Conservation (phyloP, 2,113 vertebrate species). For the Aix galericulata region DNA sequence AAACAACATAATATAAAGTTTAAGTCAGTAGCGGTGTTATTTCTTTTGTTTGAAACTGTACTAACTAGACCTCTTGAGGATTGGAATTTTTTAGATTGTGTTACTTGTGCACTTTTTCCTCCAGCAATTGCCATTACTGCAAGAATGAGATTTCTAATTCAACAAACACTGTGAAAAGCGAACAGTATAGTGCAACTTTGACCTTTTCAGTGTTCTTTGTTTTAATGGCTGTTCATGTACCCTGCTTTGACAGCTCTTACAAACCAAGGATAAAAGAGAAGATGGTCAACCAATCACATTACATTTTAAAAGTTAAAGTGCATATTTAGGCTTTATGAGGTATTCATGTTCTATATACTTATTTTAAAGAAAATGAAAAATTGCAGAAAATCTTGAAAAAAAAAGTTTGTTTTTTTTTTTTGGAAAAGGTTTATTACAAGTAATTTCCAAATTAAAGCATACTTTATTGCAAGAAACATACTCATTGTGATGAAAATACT, state of each 20-base stretch:
- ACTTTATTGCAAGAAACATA: background rate
- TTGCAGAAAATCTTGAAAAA: background rate
- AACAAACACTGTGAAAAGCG: background rate
- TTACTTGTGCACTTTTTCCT: constrained; percentile 24
- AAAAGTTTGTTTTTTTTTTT: background rate
- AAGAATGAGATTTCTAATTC: constrained; percentile 45
- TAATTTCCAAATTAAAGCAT: background rate
- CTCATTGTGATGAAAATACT: background rate
- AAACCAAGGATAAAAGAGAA: constrained; percentile 21
- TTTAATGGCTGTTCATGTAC: constrained; percentile 3
- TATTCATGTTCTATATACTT: background rate
- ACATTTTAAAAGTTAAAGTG: background rate
- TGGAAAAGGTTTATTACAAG: background rate
- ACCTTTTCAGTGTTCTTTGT: constrained; percentile 44
- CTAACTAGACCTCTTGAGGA: constrained; percentile 27
- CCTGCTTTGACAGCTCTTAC: background rate
- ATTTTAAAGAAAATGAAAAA: constrained; percentile 24
- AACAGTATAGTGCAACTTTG: background rate
- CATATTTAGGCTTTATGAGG: background rate
- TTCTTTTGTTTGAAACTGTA: background rate
- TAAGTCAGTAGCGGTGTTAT: background rate
- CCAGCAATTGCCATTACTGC: background rate
- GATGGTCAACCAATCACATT: background rate
- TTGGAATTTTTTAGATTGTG: background rate
- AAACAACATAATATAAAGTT: background rate